Conservation (phyloP, 2,797 vertebrate genomes). For the Florisuga fusca region DNA sequence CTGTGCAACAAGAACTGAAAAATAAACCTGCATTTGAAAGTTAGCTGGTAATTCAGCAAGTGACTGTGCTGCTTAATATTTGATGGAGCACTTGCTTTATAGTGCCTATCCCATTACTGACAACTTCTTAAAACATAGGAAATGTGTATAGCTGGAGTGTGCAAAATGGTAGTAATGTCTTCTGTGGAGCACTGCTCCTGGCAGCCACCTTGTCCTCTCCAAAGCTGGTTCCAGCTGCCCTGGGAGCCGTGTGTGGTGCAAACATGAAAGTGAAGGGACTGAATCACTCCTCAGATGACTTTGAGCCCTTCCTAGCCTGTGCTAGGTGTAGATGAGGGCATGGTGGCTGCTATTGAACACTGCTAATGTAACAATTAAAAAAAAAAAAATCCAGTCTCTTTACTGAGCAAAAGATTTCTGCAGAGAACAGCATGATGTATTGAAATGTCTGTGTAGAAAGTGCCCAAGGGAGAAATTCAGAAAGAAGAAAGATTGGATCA, state of each 20-base stretch:
- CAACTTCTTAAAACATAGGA: not conserved
- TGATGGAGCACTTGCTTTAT: not conserved
- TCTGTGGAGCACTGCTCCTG: not conserved
- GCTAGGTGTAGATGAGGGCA: not conserved
- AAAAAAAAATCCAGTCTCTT: conserved; percentile 24
- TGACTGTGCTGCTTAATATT: conserved; percentile 4
- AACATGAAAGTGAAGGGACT: not conserved
- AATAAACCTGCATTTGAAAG: not conserved
- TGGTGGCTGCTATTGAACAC: not conserved
- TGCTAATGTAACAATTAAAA: not conserved
- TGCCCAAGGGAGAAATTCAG: conserved; percentile 55
- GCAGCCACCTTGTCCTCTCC: not conserved
- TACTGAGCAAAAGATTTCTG: conserved; percentile 59
- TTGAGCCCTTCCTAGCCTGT: not conserved
- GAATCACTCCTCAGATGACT: not conserved
- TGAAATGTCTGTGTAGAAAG: conserved; percentile 46
- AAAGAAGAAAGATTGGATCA: conserved; percentile 58
- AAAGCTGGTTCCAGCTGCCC: not conserved
- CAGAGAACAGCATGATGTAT: conserved; percentile 38
- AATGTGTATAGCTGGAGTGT: not conserved
- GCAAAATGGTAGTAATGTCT: not conserved
- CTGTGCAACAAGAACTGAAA: not conserved
- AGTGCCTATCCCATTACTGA: not conserved
- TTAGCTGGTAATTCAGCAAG: not conserved
- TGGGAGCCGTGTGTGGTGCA: rapidly evolving